These are phyloP conservation scores for Drosophila pectinifera DNA, from an alignment of 1,140 invertebrate species.

Conservation along the genomic window DNA sequence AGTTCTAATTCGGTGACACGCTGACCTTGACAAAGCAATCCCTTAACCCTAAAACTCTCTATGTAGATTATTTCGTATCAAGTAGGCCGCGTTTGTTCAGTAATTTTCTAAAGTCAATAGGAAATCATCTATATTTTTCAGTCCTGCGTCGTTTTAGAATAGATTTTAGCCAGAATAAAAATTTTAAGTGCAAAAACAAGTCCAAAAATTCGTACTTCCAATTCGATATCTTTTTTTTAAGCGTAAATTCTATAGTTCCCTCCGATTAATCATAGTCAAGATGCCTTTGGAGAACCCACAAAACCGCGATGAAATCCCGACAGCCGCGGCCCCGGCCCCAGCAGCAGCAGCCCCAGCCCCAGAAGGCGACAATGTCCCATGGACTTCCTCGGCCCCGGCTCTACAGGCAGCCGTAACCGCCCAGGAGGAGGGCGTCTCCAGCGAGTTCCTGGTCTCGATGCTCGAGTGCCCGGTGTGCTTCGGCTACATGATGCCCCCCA, in stretches of 20 bases:
- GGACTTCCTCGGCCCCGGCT: not conserved
- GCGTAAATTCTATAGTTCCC: not conserved
- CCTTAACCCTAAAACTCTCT: too few species aligned
- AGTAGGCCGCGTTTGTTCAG: not conserved
- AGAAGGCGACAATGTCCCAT: not conserved
- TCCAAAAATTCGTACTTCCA: not conserved
- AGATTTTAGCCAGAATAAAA: slow-evolving; percentile 61
- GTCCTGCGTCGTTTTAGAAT: not conserved
- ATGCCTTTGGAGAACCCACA: not conserved
- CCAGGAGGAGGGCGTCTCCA: slow-evolving; percentile 9
- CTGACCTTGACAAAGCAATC: too few species aligned
- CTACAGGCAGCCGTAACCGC: not conserved
- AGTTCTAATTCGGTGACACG: too few species aligned
- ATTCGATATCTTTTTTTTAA: not conserved
- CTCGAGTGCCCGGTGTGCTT: slow-evolving; percentile 99
- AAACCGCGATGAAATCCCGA: not conserved
- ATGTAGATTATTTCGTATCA: not conserved
- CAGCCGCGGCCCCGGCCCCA: not conserved
- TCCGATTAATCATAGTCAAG: not conserved
- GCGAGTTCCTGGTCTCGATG: slow-evolving; percentile 94
- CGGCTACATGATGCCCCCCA: slow-evolving; percentile 99
- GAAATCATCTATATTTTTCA: not conserved
- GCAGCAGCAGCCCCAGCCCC: too few species aligned
- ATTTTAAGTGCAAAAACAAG: slow-evolving; percentile 38
- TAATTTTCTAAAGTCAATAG: not conserved